These are phyloP conservation scores for Nowickia ferox DNA, from an alignment of 2,888 invertebrate genomes.

Conservation along the genomic window DNA sequence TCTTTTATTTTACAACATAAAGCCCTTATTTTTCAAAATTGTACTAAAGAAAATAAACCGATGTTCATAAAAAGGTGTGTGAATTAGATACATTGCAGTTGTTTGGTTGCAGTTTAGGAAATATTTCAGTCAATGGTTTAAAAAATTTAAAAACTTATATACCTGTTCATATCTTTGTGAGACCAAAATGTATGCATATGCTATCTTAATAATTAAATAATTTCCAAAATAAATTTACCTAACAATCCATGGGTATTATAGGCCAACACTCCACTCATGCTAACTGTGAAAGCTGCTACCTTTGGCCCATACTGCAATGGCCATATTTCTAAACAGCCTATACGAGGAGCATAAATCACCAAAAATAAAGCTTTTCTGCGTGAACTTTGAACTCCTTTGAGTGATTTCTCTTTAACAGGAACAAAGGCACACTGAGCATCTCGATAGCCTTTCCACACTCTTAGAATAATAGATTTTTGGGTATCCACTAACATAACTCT, in stretches of 20 bases:
- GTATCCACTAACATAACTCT: slow-evolving; percentile 94
- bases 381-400: slow-evolving; percentile 78
- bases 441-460: slow-evolving; percentile 97
- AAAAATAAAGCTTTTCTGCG: slow-evolving; percentile 89
- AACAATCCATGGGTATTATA: slow-evolving; percentile 92
- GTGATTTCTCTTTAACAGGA: slow-evolving; percentile 88
- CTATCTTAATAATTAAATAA: no score
- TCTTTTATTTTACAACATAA: no score
- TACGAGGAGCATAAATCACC: slow-evolving; percentile 95
- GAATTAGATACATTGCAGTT: no score
- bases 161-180: no score
- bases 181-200: no score
- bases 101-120: no score
- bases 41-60: no score
- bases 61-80: no score
- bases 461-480: slow-evolving; percentile 89
- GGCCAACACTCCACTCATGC: slow-evolving; percentile 91
- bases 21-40: no score
- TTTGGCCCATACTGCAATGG: slow-evolving; percentile 94
- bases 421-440: slow-evolving; percentile 98
- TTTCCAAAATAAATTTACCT: slow-evolving; percentile 79
- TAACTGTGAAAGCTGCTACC: slow-evolving; percentile 95
- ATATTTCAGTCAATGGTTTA: no score
- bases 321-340: slow-evolving; percentile 97
- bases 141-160: no score